These are phyloP conservation scores for Coendou prehensilis DNA, from an alignment of 2,797 vertebrate species.

Conservation along the genomic window DNA sequence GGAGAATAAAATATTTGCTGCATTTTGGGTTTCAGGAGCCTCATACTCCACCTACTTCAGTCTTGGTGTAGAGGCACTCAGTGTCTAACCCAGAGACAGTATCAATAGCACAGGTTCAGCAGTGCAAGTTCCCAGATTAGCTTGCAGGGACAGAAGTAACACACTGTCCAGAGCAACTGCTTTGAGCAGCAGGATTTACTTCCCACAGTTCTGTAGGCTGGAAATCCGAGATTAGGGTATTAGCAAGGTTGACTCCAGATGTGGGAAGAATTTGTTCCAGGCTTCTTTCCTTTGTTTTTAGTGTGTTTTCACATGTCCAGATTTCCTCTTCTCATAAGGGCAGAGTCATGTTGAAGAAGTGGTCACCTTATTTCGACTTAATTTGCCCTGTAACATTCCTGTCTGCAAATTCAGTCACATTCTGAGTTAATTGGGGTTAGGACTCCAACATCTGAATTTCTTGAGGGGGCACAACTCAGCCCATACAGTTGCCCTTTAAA, in stretches of 20 bases:
- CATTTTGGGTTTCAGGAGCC: not conserved
- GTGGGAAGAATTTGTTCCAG: not conserved
- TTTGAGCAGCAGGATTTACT: not conserved
- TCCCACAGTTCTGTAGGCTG: not conserved
- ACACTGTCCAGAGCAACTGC: not conserved
- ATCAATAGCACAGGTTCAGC: not conserved
- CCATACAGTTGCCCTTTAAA: not conserved
- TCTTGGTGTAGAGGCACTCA: not conserved
- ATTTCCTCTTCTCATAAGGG: not conserved
- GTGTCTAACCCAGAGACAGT: not conserved
- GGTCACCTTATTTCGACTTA: not conserved
- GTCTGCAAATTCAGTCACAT: not conserved
- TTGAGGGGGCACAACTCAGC: not conserved
- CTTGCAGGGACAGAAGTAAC: not conserved
- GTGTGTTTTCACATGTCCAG: not conserved
- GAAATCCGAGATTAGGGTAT: not conserved
- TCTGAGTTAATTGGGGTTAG: not conserved
- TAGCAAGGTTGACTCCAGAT: not conserved
- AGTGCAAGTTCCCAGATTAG: not conserved
- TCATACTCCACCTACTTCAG: not conserved
- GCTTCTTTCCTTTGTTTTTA: not conserved
- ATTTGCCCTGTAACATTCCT: not conserved
- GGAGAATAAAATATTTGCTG: not conserved
- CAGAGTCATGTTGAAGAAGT: not conserved
- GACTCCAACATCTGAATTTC: not conserved